phyloP scores from a whole-genome alignment of 2,797 vertebrate genomes.

The Gila robusta region DNA sequence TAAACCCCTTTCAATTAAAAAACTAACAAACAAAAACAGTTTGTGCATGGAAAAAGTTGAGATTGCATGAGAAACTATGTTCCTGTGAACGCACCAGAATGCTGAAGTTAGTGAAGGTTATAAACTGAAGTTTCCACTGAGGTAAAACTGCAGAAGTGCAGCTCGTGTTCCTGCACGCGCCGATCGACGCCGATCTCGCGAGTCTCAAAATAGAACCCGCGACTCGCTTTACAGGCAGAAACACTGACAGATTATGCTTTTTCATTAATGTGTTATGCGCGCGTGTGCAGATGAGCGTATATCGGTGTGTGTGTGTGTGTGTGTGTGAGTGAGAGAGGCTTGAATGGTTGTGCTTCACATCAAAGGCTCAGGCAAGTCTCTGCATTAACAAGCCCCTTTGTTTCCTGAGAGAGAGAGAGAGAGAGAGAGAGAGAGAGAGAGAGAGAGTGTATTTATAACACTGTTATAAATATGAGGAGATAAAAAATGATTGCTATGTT shows the following conservation, averaged over 20 bases:
- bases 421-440: conserved; percentile 12
- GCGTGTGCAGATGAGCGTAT: conserved; percentile 21
- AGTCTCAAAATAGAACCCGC: conserved; percentile 65
- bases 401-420: conserved; percentile 81
- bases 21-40: not conserved
- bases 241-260: conserved; percentile 42
- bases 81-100: not conserved
- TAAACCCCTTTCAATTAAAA: not conserved
- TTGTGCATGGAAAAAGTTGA: not conserved
- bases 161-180: conserved; percentile 48
- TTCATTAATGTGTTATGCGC: conserved; percentile 52
- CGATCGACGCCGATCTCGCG: conserved; percentile 70
- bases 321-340: conserved; percentile 72
- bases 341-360: conserved; percentile 94
- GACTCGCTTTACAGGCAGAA: conserved; percentile 47
- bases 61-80: not conserved
- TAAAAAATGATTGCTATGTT: too few species aligned
- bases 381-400: conserved; percentile 96
- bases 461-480: too few species aligned
- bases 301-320: conserved; percentile 16
- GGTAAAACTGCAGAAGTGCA: conserved; percentile 55
- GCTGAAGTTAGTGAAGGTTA: not conserved
- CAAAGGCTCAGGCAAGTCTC: conserved; percentile 91
- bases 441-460: too few species aligned
- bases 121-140: conserved; percentile 66